Conservation (phyloP, 2,113 vertebrate genomes). For the Mus spicilegus region DNA sequence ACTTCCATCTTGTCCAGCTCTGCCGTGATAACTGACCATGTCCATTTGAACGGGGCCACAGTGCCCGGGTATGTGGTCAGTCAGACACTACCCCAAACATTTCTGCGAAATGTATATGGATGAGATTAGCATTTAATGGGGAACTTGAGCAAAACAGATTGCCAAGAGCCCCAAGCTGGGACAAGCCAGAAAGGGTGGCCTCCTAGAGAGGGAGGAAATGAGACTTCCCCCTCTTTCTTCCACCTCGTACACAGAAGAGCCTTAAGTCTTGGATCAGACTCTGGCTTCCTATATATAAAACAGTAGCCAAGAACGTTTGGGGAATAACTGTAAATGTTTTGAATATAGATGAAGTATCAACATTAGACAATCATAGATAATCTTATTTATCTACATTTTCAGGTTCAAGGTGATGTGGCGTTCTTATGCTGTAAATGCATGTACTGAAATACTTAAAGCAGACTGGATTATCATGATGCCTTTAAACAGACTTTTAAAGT, state of each 20-base stretch:
- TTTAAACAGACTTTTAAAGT: not conserved
- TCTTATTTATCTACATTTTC: conserved; percentile 14
- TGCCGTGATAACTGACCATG: not conserved
- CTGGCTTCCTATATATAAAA: not conserved
- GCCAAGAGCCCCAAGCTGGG: not conserved
- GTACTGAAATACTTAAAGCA: not conserved
- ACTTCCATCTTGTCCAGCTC: not conserved
- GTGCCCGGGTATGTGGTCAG: not conserved
- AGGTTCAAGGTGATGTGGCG: not conserved
- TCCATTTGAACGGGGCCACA: not conserved
- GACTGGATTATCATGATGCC: not conserved
- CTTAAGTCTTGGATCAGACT: no score
- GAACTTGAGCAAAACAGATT: not conserved
- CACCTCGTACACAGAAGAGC: not conserved
- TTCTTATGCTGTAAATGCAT: not conserved
- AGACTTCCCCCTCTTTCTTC: not conserved
- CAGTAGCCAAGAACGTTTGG: not conserved
- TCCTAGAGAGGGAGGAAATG: no score
- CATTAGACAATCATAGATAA: not conserved
- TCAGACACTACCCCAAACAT: not conserved
- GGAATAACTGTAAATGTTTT: not conserved
- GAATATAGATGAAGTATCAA: not conserved
- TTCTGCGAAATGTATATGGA: not conserved
- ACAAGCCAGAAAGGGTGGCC: not conserved
- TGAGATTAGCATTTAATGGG: not conserved